Percentiles rank a stretch among this genome's conserved stretches.
Evolutionary conservation across 2,797 vertebrate species (phyloP).

Genomic region (Sebastes miniatus): DNA sequence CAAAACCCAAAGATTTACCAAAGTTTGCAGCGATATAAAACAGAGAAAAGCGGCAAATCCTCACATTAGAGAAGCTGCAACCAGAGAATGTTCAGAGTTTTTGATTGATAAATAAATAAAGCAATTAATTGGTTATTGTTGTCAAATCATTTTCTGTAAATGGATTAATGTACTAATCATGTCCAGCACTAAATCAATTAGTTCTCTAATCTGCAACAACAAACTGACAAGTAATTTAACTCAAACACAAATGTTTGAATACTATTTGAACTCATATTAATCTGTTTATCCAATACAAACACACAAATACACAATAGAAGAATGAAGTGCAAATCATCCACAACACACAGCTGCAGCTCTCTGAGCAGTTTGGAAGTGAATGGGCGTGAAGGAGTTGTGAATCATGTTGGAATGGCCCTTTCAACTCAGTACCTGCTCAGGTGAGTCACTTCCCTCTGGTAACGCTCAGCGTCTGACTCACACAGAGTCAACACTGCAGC

Average conservation of each 20-base stretch:
- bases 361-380: not conserved
- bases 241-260: not conserved
- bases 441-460: constrained; percentile 27
- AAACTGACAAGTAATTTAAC: not conserved
- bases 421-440: constrained; percentile 6
- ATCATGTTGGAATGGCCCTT: not conserved
- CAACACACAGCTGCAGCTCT: not conserved
- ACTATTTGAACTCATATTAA: not conserved
- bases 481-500: not conserved
- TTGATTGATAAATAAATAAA: not conserved
- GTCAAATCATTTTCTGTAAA: too few species aligned
- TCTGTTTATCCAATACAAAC: not conserved
- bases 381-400: not conserved
- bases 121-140: not conserved
- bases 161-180: not conserved
- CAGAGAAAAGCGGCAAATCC: not conserved
- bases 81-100: too few species aligned
- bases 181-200: not conserved
- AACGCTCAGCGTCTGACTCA: not conserved
- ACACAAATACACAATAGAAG: not conserved
- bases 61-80: too few species aligned
- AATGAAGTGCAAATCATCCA: not conserved
- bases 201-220: not conserved
- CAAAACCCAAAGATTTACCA: too few species aligned
- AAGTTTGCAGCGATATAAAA: not conserved